phyloP scores from a whole-genome alignment of 2,888 invertebrate genomes.

The Drosophila prostipennis region DNA sequence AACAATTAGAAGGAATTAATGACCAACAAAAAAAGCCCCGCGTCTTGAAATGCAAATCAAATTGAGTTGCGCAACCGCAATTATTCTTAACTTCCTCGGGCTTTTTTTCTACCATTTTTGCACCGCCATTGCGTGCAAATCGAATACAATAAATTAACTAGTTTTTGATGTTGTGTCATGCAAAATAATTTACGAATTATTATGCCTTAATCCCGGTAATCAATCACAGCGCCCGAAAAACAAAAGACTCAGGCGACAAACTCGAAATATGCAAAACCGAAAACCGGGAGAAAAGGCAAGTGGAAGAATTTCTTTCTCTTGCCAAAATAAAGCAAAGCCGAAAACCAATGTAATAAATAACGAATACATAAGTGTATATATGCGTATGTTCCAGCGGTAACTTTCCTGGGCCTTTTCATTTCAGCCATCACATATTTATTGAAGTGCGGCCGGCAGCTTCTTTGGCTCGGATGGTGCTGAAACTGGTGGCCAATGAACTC shows the following conservation, averaged over 20 bases:
- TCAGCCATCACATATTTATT: conserved; percentile 72
- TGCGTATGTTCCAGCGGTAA: conserved; percentile 2
- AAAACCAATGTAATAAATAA: conserved; percentile 67
- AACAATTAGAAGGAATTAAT: conserved; percentile 38
- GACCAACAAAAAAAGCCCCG: conserved; percentile 4
- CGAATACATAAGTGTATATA: conserved; percentile 39
- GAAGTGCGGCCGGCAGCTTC: conserved; percentile 54
- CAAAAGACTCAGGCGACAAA: conserved; percentile 67
- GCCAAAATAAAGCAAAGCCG: conserved; percentile 22
- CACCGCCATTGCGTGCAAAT: conserved; percentile 33
- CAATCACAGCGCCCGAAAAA: conserved; percentile 59
- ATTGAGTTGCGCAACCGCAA: conserved; percentile 35
- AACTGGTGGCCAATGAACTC: conserved; percentile 80
- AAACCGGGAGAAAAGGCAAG: conserved; percentile 9
- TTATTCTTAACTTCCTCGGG: conserved; percentile 26
- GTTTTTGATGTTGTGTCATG: conserved; percentile 60
- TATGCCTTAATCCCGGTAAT: conserved; percentile 65
- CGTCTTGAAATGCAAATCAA: conserved; percentile 43
- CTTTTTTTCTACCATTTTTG: conserved; percentile 8
- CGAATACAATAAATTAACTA: conserved; percentile 41
- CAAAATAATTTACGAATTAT: conserved; percentile 62
- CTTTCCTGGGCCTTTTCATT: conserved; percentile 43
- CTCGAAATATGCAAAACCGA: conserved; percentile 34
- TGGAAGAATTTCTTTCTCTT: conserved; percentile 45
- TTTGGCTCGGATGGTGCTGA: conserved; percentile 32